Base-by-base conservation (phyloP, 2,113 vertebrate genomes). In the Upupa epops region DNA sequence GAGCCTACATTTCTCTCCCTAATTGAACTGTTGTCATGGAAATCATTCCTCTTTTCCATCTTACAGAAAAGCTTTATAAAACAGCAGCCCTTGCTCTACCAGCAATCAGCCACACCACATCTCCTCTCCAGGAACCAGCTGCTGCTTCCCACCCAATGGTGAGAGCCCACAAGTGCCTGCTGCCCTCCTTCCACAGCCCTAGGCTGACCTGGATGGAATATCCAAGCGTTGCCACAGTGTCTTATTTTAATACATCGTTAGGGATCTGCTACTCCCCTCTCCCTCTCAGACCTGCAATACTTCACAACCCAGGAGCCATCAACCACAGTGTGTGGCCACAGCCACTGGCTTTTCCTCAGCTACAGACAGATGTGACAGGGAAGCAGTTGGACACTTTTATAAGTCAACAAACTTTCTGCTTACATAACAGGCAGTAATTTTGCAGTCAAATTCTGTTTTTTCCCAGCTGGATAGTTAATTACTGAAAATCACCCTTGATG, bases 11-110 rank as follows among this genome's bases (percentile, higher is more conserved):
- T 85, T 60, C 19, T 52, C 84, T 83, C 74, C 51, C 88, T 92
- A 93, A 96, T 51, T 93, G 95, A 97, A 90, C 25, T 95, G 96
- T 97, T 96, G 97, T 96, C 97, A 97, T 97, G 97, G 97, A 97
- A 97, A 97, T 97, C 90, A 63, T 94, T 96, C 89, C 77, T 92
- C 29, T 75, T 88, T 54, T 95, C 96, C 84, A 88, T 82, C 90
- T 83, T 80, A 81, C 89, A 81, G 91, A 93, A 93, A 94, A 86
- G 89, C 64, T 91, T 89, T 48, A 9, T 61, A 93, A 93, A 56
- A 60, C 14, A 25, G 28, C 72, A 56, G 6, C 74, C 86, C 40
- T 77, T 54, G 69, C 85, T 90, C 86, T 42, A 24, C 10, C 81
- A 78, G 46, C 61, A 68, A 49, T 46, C 42, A 45, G 73, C 69